Base-by-base conservation (phyloP, 2,113 vertebrate species). In the Tretioscincus oriximinensis region DNA sequence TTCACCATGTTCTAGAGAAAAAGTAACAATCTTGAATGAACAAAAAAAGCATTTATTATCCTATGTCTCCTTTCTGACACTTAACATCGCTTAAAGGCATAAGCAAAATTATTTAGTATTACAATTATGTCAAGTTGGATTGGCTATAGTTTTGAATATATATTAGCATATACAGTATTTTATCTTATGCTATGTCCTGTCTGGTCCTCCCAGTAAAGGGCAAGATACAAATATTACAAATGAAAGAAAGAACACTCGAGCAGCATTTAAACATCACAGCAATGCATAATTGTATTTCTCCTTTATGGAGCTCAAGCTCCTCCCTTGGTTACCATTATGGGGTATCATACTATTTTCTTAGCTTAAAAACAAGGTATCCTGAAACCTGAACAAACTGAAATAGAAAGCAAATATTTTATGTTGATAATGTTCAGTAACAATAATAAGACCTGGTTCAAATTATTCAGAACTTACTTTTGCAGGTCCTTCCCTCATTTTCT, bases 401-500 rank as follows among this genome's bases (percentile, higher is more conserved):
- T 58, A 58, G 54, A 58, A 58, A 18, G 14, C 54, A 58, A 58
- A 4, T 18, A 16, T 41, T 41, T 41, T 41, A 41, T 41, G 35
- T 41, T 41, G 35, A 41, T 41, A 41, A 41, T 41, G 5, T 41
- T 41, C 35, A 41, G 35, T 41, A 41, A 41, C 35, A 41, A 41
- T 41, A 41, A 88, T 60, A 85, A 88, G 88, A 63, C 84, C 88
- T 61, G 71, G 79, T 61, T 86, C 76, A 1, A 20, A 49, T 61
- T 78, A 60, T 64, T 76, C 4, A 71, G 24, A 81, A 77, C 84
- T 91, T 95, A 99, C 98, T 97, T 99, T 99, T 81, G 97, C 97
- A 75, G 98, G 98, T 6, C 98, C 98, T 71, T 99, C 98, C 94
- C 97, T 96, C 98, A 99, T 99, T 92, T 99, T 99, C 88, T 99